Evolutionary conservation across 2,113 vertebrate species (phyloP).

Genomic region (Azemiops feae): DNA sequence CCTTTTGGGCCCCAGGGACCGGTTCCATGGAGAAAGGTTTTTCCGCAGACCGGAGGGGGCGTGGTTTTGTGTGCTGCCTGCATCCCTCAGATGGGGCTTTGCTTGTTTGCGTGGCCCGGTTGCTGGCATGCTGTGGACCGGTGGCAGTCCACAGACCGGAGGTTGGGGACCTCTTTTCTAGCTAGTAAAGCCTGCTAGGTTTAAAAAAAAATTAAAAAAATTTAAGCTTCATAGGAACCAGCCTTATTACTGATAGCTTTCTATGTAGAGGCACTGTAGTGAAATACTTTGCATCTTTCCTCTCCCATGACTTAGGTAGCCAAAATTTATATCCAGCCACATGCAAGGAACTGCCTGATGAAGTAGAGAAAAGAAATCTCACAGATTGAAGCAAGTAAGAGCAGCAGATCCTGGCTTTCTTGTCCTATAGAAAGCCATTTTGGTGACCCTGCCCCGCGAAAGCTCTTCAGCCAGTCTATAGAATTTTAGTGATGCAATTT

Average conservation of each 20-base stretch:
- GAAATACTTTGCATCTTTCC: background rate
- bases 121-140: no score
- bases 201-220: no score
- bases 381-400: background rate
- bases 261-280: background rate
- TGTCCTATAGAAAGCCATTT: background rate
- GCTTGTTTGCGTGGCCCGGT: no score
- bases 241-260: background rate
- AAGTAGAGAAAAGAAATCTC: background rate
- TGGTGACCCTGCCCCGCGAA: background rate
- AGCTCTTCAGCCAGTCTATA: background rate
- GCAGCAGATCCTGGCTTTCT: background rate
- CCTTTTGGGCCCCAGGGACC: no score
- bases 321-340: background rate
- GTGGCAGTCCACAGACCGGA: no score
- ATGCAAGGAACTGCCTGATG: background rate
- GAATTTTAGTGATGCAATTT: background rate
- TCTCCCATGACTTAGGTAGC: background rate
- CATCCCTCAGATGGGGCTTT: no score
- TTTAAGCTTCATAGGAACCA: background rate
- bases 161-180: background rate
- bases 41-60: no score
- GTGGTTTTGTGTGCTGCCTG: no score
- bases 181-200: background rate
- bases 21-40: no score